Conservation (phyloP, 2,888 invertebrate genomes). For the Hypena proboscidalis region DNA sequence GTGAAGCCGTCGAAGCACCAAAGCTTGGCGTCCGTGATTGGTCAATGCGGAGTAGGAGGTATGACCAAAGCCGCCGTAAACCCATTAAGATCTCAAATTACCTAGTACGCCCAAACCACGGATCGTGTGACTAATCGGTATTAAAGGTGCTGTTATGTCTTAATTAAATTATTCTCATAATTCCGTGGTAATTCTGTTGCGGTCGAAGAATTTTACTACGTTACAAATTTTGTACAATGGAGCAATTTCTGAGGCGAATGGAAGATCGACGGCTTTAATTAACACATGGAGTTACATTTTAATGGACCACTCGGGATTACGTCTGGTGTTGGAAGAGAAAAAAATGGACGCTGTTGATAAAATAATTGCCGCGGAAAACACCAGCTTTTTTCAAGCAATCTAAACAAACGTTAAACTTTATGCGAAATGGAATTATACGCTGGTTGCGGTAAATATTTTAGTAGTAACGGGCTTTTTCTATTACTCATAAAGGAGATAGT, state of each 20-base stretch:
- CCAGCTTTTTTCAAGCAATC: conserved; percentile 26
- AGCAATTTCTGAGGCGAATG: conserved; percentile 75
- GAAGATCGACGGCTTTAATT: conserved; percentile 73
- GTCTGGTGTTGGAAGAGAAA: conserved; percentile 30
- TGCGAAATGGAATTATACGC: conserved; percentile 32
- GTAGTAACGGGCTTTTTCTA: conserved; percentile 57
- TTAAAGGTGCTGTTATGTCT: conserved; percentile 81
- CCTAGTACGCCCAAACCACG: conserved; percentile 79
- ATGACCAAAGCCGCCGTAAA: conserved; percentile 72
- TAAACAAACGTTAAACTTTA: conserved; percentile 18
- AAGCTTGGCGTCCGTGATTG: conserved; percentile 65
- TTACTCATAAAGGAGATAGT: conserved; percentile 73
- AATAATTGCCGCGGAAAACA: conserved; percentile 33
- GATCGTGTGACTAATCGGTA: conserved; percentile 83
- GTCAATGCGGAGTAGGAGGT: conserved; percentile 72
- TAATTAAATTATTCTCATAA: conserved; percentile 82
- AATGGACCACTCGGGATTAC: conserved; percentile 46
- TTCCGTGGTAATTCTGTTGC: conserved; percentile 69
- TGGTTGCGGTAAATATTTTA: conserved; percentile 49
- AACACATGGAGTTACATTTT: conserved; percentile 61
- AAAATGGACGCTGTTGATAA: conserved; percentile 27
- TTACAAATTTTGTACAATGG: conserved; percentile 79
- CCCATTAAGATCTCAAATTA: conserved; percentile 80
- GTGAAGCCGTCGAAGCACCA: conserved; percentile 68
- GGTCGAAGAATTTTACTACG: conserved; percentile 74